These are phyloP conservation scores for Bagarius yarrelli DNA, from an alignment of 2,113 vertebrate genomes.

Conservation along the genomic window DNA sequence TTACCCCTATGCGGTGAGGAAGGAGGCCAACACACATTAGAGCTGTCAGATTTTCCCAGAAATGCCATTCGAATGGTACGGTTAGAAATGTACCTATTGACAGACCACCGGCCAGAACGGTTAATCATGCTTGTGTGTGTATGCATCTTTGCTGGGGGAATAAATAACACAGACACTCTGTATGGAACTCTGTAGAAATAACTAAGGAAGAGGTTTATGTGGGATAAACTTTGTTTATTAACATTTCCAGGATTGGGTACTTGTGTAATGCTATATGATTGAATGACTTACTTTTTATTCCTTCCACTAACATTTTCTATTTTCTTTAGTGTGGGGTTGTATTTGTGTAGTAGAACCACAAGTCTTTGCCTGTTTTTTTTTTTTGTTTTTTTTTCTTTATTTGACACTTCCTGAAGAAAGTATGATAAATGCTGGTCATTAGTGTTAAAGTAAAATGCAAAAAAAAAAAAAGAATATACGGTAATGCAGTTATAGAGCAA, in stretches of 20 bases:
- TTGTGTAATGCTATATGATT: not conserved
- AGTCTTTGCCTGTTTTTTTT: no score
- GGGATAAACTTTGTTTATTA: not conserved
- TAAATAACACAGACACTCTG: not conserved
- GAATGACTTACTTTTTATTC: not conserved
- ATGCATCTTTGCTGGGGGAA: not conserved
- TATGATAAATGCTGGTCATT: no score
- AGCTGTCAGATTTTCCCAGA: conserved; percentile 24
- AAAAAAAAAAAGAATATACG: no score
- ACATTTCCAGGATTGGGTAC: not conserved
- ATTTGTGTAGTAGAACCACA: no score
- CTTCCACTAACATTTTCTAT: not conserved
- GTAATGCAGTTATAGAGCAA: no score
- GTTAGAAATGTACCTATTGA: not conserved
- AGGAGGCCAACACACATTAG: conserved; percentile 26
- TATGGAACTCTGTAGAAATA: not conserved
- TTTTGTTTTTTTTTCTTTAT: no score
- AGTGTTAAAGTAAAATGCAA: no score
- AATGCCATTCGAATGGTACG: conserved; percentile 1
- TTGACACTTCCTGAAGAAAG: no score
- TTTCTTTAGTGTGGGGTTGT: not conserved
- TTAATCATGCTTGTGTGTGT: not conserved
- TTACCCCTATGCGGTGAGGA: conserved; percentile 28
- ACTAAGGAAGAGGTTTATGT: not conserved
- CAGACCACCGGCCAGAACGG: not conserved